phyloP scores from a whole-genome alignment of 2,888 invertebrate species.

The Sinelater perroti region DNA sequence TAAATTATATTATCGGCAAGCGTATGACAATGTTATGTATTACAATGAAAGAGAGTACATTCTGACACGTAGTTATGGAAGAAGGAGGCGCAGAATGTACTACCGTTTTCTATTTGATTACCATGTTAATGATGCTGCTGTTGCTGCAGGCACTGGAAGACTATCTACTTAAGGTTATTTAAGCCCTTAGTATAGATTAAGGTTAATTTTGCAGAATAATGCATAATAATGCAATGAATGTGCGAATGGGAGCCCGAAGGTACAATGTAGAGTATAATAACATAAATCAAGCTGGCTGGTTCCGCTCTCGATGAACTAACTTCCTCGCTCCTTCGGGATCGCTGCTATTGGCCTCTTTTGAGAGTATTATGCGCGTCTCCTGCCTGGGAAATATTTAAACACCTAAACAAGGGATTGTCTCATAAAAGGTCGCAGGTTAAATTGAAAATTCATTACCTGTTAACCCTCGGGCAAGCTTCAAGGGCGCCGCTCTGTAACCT shows the following conservation, averaged over 20 bases:
- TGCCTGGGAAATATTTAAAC: conserved; percentile 9
- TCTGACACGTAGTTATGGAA: no score
- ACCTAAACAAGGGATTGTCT: neutral
- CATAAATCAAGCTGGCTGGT: conserved; percentile 31
- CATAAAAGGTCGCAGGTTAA: conserved; percentile 11
- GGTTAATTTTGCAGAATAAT: conserved; percentile 35
- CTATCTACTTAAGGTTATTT: conserved; percentile 25
- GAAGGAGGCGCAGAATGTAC: no score
- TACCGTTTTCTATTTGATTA: no score
- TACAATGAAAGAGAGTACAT: no score
- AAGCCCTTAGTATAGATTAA: conserved; percentile 28
- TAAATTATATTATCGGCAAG: no score
- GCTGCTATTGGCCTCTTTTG: conserved; percentile 12
- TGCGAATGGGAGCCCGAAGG: conserved; percentile 30
- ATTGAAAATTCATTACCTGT: conserved; percentile 25
- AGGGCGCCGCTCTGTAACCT: conserved; percentile 37
- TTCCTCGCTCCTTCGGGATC: conserved; percentile 19
- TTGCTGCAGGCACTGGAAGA: conserved; percentile 19
- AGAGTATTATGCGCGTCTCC: conserved; percentile 2
- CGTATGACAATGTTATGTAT: no score
- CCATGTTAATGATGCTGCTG: no score
- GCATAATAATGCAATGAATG: conserved; percentile 36
- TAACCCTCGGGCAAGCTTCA: conserved; percentile 29
- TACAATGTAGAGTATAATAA: conserved; percentile 30
- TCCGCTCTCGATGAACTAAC: conserved; percentile 25